phyloP scores from a whole-genome alignment of 1,140 invertebrate species.

The Diorhabda sublineata region DNA sequence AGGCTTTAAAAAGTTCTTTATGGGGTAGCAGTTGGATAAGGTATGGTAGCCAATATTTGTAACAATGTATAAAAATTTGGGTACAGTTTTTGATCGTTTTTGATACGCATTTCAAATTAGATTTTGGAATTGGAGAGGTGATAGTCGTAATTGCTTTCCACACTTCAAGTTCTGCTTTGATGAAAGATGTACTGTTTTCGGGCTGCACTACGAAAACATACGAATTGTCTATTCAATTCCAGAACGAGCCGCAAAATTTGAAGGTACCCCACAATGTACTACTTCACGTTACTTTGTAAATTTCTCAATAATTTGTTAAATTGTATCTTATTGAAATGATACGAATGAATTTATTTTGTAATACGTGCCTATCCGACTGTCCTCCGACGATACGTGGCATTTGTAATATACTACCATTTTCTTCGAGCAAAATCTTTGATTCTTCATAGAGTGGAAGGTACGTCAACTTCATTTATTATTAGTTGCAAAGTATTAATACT shows the following conservation, averaged over 20 bases:
- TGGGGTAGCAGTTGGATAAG: conserved; percentile 22
- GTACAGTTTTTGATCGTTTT: neutral
- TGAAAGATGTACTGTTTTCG: conserved; percentile 15
- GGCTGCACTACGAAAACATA: conserved; percentile 5
- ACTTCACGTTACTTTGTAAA: too few species aligned
- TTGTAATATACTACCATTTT: too few species aligned
- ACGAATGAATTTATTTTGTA: too few species aligned
- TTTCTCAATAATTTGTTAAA: too few species aligned
- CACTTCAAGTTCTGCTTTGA: conserved; percentile 22
- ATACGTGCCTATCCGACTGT: too few species aligned
- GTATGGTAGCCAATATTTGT: conserved; percentile 20
- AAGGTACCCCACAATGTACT: conserved; percentile 7
- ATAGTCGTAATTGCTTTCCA: conserved; percentile 14
- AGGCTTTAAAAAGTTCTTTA: conserved; percentile 28
- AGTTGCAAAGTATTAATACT: too few species aligned
- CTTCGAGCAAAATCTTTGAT: too few species aligned
- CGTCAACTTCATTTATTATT: too few species aligned
- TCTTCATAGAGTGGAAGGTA: too few species aligned
- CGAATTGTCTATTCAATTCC: too few species aligned
- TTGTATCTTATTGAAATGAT: too few species aligned
- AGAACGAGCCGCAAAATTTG: neutral
- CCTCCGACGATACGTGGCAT: too few species aligned
- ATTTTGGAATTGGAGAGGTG: conserved; percentile 17
- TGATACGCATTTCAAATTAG: conserved; percentile 11
- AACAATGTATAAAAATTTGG: conserved; percentile 18